phyloP scores from a whole-genome alignment of 2,797 vertebrate species.

The Hozukius guyotensis region DNA sequence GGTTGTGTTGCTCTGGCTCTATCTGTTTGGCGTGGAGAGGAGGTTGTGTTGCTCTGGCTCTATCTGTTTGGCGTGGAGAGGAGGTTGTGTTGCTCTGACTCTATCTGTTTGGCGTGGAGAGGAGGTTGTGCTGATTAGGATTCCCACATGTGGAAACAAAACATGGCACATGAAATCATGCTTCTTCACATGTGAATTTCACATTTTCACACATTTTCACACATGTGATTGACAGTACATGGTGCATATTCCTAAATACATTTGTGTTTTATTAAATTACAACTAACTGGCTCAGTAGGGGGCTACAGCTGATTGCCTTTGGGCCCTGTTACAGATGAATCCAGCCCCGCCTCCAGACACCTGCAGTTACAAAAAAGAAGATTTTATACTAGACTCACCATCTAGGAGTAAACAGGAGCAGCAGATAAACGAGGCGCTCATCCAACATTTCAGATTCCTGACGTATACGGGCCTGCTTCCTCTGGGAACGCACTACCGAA shows the following conservation, averaged over 20 bases:
- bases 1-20: no score
- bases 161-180: no score
- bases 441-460: constrained; percentile 63
- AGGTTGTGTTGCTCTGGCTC: no score
- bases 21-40: rapidly evolving
- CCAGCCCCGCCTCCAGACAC: neutral
- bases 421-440: constrained; percentile 32
- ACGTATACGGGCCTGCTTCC: constrained; percentile 44
- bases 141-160: no score
- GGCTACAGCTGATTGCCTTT: neutral
- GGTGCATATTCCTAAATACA: neutral
- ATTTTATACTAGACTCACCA: neutral
- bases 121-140: no score
- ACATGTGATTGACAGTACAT: neutral
- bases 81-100: no score
- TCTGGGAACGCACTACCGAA: constrained; percentile 58
- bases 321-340: neutral
- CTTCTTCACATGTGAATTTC: no score
- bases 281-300: neutral
- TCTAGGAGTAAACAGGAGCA: neutral
- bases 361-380: neutral
- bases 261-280: neutral
- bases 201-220: no score
- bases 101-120: no score
- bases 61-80: rapidly evolving